Base-by-base conservation (phyloP, 1,140 invertebrate genomes). In the Atta colombica region DNA sequence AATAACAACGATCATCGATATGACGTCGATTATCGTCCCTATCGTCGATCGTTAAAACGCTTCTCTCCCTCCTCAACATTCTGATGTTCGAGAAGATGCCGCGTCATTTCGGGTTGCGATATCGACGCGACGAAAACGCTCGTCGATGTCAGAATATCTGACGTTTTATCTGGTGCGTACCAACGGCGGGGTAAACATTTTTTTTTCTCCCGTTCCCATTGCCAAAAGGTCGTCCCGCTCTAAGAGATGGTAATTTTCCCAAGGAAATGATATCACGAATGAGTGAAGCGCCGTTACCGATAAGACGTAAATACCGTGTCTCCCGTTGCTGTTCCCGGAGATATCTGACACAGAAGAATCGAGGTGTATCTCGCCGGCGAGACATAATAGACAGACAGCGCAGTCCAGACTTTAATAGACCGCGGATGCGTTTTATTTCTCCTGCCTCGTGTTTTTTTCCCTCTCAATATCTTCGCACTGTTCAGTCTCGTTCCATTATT, bases 171-270 rank as follows among this genome's bases (percentile, higher is more conserved):
- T 85, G 45, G 65, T 63, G 63, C 88, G 88, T 60, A 77, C 72
- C 88, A 74, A 86, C 78, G 51, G 8, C 51, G 65, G 63, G 66
- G 10, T 72, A 84, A 85, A 65, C 85, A 66, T 60, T 82, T 65
- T 77, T 68, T 16, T 51, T 16, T 16, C 12, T 51, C 12, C 4
- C 86, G 35, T 74, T 72, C 63, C 63, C 63, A 53, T n/a, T 10
- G 55, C 35, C 86, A 68, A 87, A 90, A 69, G 89, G 86, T 90
- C 87, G 90, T 80, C 53, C 51, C 77, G 71, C 72, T 88, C 72
- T 58, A 87, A 80, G 89, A 58, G 89, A 91, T 91, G 90, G 89
- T 91, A 91, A 91, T 91, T 91, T 91, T 91, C 89, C 75, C 74
- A 78, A 87, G 90, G 90, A 91, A 91, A 91, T 91, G 84, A 91